These are phyloP conservation scores for Potamilus streckersoni DNA, from an alignment of 1,140 invertebrate genomes.

Conservation along the genomic window DNA sequence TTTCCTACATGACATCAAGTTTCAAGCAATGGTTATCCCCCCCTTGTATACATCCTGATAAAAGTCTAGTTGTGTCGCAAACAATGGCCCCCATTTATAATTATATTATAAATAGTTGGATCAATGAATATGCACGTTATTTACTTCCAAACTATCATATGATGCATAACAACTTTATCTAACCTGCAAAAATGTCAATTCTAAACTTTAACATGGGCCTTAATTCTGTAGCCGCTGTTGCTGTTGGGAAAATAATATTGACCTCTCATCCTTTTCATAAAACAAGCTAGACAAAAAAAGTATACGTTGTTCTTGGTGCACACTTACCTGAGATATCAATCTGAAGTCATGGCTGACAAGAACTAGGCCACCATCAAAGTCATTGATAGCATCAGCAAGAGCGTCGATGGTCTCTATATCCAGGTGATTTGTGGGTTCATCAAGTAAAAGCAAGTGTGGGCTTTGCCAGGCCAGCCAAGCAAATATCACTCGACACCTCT, in stretches of 20 bases:
- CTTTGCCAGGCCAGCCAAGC: conserved; percentile 96
- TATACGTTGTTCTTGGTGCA: background rate
- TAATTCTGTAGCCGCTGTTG: background rate
- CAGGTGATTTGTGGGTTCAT: conserved; percentile 99
- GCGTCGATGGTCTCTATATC: conserved; percentile 99
- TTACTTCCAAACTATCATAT: background rate
- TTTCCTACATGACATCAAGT: too few species aligned
- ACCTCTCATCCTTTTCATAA: background rate
- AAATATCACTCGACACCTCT: conserved; percentile 98
- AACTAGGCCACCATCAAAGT: conserved; percentile 98
- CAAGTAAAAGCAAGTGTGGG: conserved; percentile 92
- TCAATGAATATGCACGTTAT: background rate
- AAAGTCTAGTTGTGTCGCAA: too few species aligned
- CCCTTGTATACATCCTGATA: too few species aligned
- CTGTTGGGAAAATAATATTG: background rate
- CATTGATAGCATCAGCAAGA: conserved; percentile 96
- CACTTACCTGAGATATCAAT: conserved; percentile 92
- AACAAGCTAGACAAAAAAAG: background rate
- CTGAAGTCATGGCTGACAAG: conserved; percentile 98
- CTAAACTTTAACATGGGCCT: background rate
- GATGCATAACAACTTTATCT: background rate
- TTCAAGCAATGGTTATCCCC: too few species aligned
- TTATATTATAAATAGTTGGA: background rate
- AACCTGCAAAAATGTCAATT: background rate
- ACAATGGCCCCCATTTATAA: background rate